A percentile compares a stretch with the other conserved stretches of the same genome.
These are phyloP conservation scores for Matsumurasca onukii DNA, from an alignment of 1,140 invertebrate genomes.

Conservation along the genomic window DNA sequence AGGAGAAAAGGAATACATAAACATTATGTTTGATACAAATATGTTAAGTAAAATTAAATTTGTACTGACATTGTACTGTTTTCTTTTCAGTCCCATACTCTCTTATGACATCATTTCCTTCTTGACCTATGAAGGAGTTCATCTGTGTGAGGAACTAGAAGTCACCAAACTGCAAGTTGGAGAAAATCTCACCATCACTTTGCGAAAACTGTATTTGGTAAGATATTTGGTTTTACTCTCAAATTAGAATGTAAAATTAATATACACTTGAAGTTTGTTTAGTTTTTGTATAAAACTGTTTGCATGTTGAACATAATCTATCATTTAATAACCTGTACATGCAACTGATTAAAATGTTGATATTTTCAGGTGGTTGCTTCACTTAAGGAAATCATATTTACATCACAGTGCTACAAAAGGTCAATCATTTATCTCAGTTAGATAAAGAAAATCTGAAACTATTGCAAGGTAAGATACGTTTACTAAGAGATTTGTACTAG, in stretches of 20 bases:
- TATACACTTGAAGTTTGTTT: too few relatives aligned
- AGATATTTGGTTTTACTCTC: slow-evolving; percentile 33
- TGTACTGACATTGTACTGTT: too few relatives aligned
- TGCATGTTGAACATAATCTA: too few relatives aligned
- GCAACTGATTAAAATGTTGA: not conserved
- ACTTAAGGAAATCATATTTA: slow-evolving; percentile 70
- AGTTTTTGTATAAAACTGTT: too few relatives aligned
- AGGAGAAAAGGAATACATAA: too few relatives aligned
- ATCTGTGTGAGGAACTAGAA: slow-evolving; percentile 70
- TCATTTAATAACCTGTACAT: not conserved
- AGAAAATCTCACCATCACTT: slow-evolving; percentile 35
- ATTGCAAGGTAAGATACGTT: slow-evolving; percentile 50
- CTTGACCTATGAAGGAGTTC: slow-evolving; percentile 70
- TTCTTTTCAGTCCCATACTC: slow-evolving; percentile 63
- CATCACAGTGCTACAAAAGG: slow-evolving; percentile 67
- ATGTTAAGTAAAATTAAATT: too few relatives aligned
- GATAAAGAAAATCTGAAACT: slow-evolving; percentile 56
- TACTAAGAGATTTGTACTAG: not conserved
- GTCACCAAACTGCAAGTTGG: slow-evolving; percentile 58
- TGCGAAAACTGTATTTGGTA: slow-evolving; percentile 68
- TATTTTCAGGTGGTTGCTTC: slow-evolving; percentile 64
- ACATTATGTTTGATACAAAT: too few relatives aligned
- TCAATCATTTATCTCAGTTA: slow-evolving; percentile 56
- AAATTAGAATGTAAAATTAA: too few relatives aligned
- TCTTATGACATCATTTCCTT: slow-evolving; percentile 70